Evolutionary conservation across 2,113 vertebrate genomes (phyloP), one percentile per base, ranked within the genome.

Genomic region (Blennius ocellaris): DNA sequence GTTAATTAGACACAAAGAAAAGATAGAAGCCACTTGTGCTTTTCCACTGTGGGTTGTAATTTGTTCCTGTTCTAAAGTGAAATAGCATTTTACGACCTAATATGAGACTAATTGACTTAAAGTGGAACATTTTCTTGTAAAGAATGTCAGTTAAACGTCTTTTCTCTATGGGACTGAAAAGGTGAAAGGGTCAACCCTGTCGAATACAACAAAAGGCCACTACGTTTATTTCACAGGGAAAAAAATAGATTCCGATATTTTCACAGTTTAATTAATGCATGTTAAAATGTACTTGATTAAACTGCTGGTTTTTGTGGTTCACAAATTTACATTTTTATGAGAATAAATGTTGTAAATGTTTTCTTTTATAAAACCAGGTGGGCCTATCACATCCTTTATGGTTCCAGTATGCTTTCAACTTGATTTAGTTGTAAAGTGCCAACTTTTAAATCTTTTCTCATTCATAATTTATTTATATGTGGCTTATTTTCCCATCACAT

Each of bases 131-230:
- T 12, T 55, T 17, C 6, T 11, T 50, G 50, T 56, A n/a, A 21
- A 55, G 39, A 38, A 61, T 14, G 37, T 72, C 53, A 70, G 41
- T 82, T 60, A 67, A 76, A 59, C 41, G 51, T 70, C 62, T 51
- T 1, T 39, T 50, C 43, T 65, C 56, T 50, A 51, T 37, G 12
- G 47, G 48, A 10, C 73, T 14, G n/a, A 57, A 66, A 49, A 63
- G 82, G 78, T 78, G 40, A 71, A 78, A 69, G 83, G 79, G 81
- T 81, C 76, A 80, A 5, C 16, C 11, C 1, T 45, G 76, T 72
- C 76, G 71, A 60, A 54, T 9, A 15, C 56, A 54, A 39, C 55
- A 67, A 38, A 21, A 57, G 36, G 17, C 30, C 47, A 11, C 12
- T 14, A n/a, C 70, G 14, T 8, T 52, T 56, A 57, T 56, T 73